These are phyloP conservation scores for Apamea epomidion DNA, from an alignment of 2,888 invertebrate species.

Conservation along the genomic window DNA sequence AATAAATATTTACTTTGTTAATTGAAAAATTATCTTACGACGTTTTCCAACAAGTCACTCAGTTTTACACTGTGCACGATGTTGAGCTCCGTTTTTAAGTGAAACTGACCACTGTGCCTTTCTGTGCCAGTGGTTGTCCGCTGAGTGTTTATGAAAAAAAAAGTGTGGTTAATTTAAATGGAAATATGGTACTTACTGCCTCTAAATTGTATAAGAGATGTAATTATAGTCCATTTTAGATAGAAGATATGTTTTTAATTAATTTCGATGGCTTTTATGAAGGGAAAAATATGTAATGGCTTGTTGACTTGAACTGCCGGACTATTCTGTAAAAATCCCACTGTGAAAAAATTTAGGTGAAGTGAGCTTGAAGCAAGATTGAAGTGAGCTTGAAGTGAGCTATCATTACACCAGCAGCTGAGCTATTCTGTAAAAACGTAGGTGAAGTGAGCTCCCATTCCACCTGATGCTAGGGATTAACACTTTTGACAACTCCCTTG, in stretches of 20 bases:
- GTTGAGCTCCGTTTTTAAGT: not conserved
- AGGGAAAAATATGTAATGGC: not conserved
- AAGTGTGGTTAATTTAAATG: conserved; percentile 42
- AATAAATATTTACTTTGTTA: conserved; percentile 78
- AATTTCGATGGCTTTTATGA: conserved; percentile 14
- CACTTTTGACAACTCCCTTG: not conserved
- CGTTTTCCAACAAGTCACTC: conserved; percentile 44
- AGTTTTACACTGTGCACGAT: conserved; percentile 20
- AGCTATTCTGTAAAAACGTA: not conserved
- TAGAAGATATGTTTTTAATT: conserved; percentile 22
- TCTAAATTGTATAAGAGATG: conserved; percentile 12
- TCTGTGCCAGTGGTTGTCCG: not conserved
- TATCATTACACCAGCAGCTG: not conserved
- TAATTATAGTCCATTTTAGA: conserved; percentile 33
- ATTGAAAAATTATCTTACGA: conserved; percentile 76
- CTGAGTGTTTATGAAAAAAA: conserved; percentile 30
- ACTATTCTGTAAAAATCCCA: not conserved
- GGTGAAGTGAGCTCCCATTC: not conserved
- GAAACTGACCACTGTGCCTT: conserved; percentile 21
- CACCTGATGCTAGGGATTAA: not conserved
- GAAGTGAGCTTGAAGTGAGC: not conserved
- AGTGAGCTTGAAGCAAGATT: not conserved
- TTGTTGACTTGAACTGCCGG: not conserved
- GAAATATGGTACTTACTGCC: conserved; percentile 23
- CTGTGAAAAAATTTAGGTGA: not conserved